A percentile compares a stretch with the other conserved stretches of the same genome.
phyloP scores from a whole-genome alignment of 2,888 invertebrate genomes.

The Pemphredon lugubris region DNA sequence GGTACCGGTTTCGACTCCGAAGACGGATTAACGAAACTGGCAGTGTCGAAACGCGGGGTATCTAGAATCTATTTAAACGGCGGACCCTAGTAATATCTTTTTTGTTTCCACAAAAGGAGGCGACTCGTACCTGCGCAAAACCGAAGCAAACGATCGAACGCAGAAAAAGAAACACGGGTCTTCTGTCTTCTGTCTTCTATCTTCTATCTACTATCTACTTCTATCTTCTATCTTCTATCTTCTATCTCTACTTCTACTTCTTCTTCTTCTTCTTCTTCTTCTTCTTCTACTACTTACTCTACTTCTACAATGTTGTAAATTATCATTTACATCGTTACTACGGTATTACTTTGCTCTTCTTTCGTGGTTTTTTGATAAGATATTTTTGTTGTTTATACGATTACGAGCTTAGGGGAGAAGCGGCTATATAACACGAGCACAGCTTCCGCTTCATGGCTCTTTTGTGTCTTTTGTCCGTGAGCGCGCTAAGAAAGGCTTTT shows the following conservation, averaged over 20 bases:
- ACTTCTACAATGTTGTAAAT: background rate
- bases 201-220: slow-evolving; percentile 7
- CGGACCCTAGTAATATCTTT: slow-evolving; percentile 1
- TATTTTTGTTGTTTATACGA: background rate
- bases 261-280: too few relatives aligned
- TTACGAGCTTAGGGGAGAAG: slow-evolving; percentile 26
- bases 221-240: slow-evolving; percentile 21
- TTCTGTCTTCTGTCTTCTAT: slow-evolving; percentile 30
- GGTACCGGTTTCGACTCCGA: too few relatives aligned
- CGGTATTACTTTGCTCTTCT: background rate
- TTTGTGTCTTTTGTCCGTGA: background rate
- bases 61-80: slow-evolving; percentile 9
- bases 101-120: slow-evolving; percentile 33
- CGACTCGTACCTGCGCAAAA: slow-evolving; percentile 18
- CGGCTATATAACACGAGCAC: slow-evolving; percentile 41
- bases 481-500: slow-evolving; percentile 26
- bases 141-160: slow-evolving; percentile 31
- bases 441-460: slow-evolving; percentile 52
- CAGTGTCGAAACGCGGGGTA: slow-evolving; percentile 6
- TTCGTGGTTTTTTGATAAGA: too few relatives aligned
- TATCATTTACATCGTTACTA: background rate
- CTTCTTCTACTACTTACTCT: slow-evolving; percentile 2
- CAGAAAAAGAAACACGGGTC: slow-evolving; percentile 14
- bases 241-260: too few relatives aligned
- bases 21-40: background rate